These are phyloP conservation scores for Poeciliopsis retropinna DNA, from an alignment of 2,113 vertebrate genomes.

Conservation along the genomic window DNA sequence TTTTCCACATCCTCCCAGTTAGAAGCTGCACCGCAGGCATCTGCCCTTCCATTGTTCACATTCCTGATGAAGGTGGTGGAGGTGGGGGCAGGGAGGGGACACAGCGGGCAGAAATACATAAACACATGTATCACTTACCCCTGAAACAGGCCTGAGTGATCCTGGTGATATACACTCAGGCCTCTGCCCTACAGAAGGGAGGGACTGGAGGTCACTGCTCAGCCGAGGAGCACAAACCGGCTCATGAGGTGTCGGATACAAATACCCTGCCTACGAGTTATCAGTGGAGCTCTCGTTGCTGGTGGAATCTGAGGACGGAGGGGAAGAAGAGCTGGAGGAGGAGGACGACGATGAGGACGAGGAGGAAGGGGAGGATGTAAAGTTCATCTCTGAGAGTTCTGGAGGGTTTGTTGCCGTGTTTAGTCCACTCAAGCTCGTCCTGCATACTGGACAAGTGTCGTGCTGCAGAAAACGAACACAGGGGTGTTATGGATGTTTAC, in stretches of 20 bases:
- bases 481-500: constrained; percentile 2
- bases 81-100: constrained; percentile 22
- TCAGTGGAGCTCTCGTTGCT: constrained; percentile 90
- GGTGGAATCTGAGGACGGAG: constrained; percentile 88
- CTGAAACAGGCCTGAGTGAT: constrained; percentile 48
- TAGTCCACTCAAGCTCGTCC: constrained; percentile 96
- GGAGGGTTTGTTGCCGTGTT: constrained; percentile 98
- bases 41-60: constrained; percentile 51
- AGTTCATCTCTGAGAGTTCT: constrained; percentile 93
- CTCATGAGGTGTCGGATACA: constrained; percentile 39
- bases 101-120: constrained; percentile 49
- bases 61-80: constrained; percentile 59
- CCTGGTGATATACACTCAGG: constrained; percentile 43
- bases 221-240: constrained; percentile 49
- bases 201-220: constrained; percentile 50
- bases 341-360: constrained; percentile 68
- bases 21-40: constrained; percentile 45
- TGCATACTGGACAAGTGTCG: constrained; percentile 97
- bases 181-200: constrained; percentile 39
- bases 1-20: constrained; percentile 51
- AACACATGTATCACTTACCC: constrained; percentile 57
- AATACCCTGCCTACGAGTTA: constrained; percentile 83
- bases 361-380: constrained; percentile 87
- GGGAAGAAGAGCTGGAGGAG: constrained; percentile 80
- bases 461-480: constrained; percentile 80